phyloP scores from a whole-genome alignment of 2,797 vertebrate genomes.

The Margarornis squamiger region DNA sequence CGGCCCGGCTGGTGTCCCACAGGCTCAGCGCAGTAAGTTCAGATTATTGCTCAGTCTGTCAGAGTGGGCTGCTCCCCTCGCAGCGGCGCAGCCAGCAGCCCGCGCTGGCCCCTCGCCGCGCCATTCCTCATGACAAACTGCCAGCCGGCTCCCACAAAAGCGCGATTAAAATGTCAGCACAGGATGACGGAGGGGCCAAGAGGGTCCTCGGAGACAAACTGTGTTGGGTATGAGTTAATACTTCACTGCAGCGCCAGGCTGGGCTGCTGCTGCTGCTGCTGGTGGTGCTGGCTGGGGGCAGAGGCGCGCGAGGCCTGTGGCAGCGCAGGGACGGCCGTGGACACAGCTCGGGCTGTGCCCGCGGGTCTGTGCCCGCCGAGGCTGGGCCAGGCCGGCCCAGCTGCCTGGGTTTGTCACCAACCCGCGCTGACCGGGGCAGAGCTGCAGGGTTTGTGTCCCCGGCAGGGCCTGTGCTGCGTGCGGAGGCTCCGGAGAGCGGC shows the following conservation, averaged over 20 bases:
- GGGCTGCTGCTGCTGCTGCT: conserved; percentile 59
- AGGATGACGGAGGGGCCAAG: conserved; percentile 84
- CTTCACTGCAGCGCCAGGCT: conserved; percentile 78
- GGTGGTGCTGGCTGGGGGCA: too few relatives aligned
- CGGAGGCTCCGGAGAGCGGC: not conserved
- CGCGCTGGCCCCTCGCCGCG: conserved; percentile 80
- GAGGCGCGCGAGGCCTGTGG: not conserved
- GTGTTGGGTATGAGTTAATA: conserved; percentile 86
- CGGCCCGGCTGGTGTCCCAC: conserved; percentile 87
- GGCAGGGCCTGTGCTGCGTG: rapidly evolving
- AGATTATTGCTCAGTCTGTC: conserved; percentile 90
- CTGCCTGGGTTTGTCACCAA: too few relatives aligned
- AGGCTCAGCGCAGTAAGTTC: conserved; percentile 89
- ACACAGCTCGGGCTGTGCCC: not conserved
- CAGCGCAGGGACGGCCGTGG: not conserved
- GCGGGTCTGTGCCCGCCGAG: too few relatives aligned
- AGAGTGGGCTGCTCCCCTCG: conserved; percentile 83
- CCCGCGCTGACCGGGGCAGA: too few relatives aligned
- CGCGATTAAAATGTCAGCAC: conserved; percentile 89
- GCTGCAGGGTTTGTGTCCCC: not conserved
- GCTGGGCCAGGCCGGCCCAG: too few relatives aligned
- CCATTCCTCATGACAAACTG: conserved; percentile 86
- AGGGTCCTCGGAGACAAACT: conserved; percentile 84
- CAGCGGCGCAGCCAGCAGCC: conserved; percentile 77
- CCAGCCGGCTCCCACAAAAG: conserved; percentile 87